Evolutionary conservation across 2,888 invertebrate species (phyloP), one percentile per base, ranked within the genome.

Genomic region (Slavum lentiscoides): DNA sequence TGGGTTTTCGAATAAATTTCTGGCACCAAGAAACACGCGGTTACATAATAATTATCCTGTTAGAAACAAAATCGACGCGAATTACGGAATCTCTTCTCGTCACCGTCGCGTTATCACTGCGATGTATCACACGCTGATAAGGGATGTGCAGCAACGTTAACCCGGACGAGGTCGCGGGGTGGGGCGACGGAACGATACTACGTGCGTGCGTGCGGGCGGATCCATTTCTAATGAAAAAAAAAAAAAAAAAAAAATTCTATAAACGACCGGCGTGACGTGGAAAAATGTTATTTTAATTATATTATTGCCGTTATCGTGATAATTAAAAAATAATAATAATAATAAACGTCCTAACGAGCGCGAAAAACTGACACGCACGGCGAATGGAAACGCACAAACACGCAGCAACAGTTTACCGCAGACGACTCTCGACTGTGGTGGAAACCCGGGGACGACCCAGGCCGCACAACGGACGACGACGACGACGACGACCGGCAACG

Each of bases 161-260:
- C 55, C 55, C 55, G 55, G 17, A 17, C 53, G 30, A 30, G 30
- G 30, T 30, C 30, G 53, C 19, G 55, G 19, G 55, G 55, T 55
- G 55, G 55, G 6, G 19, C 19, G 5, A 8, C 19, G 4, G n/a
- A n/a, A 15, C 15, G 21, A 30, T 30, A 30, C 15, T 19, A 21
- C 21, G 21, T n/a, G 66, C 39, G 67, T 21, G 66, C 43, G 67
- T 67, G 67, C 21, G 67, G 43, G 21, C 43, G 67, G 67, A 43
- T 19, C 49, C 2, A 11, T 49, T 11, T 49, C 43, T 11, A 11
- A 9, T 43, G 11, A 6, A 9, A 43, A n/a, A 30, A 30, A 30
- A 30, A 11, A 9, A 4, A 6, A 6, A 9, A 43, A n/a, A 30
- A 30, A 30, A 30, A 30, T 30, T 30, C 30, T 2, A 30, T 30